Evolutionary conservation across 2,113 vertebrate species (phyloP).

Genomic region (Rhadina sibilatrix): DNA sequence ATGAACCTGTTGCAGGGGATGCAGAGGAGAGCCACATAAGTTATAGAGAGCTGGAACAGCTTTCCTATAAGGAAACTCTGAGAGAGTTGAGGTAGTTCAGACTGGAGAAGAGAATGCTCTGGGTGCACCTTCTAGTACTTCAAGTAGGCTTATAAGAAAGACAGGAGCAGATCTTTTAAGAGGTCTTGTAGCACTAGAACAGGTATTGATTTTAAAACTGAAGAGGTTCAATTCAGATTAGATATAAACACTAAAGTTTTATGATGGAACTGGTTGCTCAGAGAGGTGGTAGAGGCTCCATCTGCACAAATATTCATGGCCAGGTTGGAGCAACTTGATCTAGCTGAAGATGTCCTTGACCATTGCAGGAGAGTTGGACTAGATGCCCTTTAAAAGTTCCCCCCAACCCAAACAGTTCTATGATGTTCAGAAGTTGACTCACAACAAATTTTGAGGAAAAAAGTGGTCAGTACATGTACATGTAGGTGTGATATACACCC

Average conservation of each 20-base stretch:
- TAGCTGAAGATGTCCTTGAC: background rate
- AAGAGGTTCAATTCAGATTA: background rate
- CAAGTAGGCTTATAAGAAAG: background rate
- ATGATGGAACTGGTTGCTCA: background rate
- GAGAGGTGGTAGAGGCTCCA: background rate
- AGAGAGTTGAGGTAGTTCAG: background rate
- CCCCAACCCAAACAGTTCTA: background rate
- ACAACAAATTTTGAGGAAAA: background rate
- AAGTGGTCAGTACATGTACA: background rate
- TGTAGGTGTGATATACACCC: background rate
- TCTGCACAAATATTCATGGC: background rate
- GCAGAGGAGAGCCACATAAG: background rate
- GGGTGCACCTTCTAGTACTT: background rate
- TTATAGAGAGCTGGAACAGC: background rate
- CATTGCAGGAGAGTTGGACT: background rate
- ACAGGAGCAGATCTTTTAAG: background rate
- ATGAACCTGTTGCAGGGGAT: fast-evolving
- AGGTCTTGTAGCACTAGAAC: background rate
- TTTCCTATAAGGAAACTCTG: background rate
- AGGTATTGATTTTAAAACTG: background rate
- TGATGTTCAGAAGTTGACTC: background rate
- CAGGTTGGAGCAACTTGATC: background rate
- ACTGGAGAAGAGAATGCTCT: background rate
- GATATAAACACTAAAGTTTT: background rate
- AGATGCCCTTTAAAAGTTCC: background rate